These are phyloP conservation scores for Epizoanthus stellaris DNA, from an alignment of 92 coral and sea anemone genomes.

Conservation along the genomic window DNA sequence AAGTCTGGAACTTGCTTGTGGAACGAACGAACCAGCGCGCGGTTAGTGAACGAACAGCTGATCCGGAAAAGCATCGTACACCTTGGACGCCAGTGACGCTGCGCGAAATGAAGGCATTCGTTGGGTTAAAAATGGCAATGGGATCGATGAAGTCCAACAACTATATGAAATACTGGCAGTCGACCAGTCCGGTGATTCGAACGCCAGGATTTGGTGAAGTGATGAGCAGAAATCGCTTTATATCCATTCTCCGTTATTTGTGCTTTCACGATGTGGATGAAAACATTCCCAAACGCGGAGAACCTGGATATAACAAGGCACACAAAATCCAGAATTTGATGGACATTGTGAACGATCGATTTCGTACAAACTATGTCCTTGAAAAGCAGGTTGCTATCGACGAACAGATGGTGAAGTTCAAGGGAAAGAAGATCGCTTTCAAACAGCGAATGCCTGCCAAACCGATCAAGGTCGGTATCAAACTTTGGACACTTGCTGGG, in stretches of 20 bases:
- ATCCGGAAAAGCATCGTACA: neutral
- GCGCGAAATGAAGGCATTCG: constrained; percentile 8
- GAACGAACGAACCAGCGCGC: constrained; percentile 6
- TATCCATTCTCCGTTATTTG: constrained; percentile 3
- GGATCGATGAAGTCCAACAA: constrained; percentile 12
- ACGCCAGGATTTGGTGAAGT: constrained; percentile 22
- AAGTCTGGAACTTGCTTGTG: constrained; percentile 24
- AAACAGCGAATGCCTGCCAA: constrained; percentile 22
- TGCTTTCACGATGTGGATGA: constrained; percentile 18
- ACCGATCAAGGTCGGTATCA: constrained; percentile 14
- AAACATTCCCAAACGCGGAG: neutral
- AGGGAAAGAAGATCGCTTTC: constrained; percentile 10
- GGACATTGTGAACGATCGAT: neutral
- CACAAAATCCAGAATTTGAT: constrained; percentile 4
- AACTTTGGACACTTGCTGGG: constrained; percentile 11
- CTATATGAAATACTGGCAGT: constrained; percentile 14
- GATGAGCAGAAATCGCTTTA: constrained; percentile 19
- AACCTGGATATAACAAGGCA: constrained; percentile 12
- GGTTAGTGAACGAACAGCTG: neutral
- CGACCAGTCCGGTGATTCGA: constrained; percentile 9
- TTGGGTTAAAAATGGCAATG: constrained; percentile 22
- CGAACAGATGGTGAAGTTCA: constrained; percentile 15
- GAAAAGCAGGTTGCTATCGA: neutral
- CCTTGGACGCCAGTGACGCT: neutral
- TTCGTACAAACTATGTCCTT: neutral